Percentiles rank a stretch among this genome's conserved stretches.
Conservation (phyloP, 1,140 invertebrate species). For the Contarinia nasturtii region DNA sequence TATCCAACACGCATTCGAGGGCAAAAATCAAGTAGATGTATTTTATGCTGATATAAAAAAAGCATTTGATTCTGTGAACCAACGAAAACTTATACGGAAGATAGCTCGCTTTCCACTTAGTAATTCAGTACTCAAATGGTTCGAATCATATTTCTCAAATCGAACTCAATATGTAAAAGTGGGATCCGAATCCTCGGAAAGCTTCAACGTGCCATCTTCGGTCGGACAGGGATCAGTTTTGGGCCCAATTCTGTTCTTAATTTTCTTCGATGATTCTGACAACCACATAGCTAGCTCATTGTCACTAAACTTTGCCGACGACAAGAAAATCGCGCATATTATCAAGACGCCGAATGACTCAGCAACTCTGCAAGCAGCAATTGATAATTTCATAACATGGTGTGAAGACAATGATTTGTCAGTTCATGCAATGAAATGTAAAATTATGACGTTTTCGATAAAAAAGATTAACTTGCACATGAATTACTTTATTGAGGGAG, state of each 20-base stretch:
- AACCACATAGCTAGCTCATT: neutral
- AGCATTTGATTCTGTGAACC: no score
- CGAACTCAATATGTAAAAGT: neutral
- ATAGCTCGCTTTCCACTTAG: no score
- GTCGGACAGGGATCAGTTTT: neutral
- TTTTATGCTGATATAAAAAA: no score
- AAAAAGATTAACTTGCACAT: neutral
- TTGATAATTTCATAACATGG: neutral
- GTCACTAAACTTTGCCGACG: neutral
- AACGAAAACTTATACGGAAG: no score
- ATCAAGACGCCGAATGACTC: neutral
- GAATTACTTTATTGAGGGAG: neutral
- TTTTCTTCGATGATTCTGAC: neutral
- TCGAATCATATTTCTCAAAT: neutral
- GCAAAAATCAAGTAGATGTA: no score
- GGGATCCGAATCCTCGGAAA: neutral
- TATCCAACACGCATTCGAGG: no score
- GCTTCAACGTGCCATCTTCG: neutral
- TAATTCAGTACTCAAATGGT: conserved; percentile 11
- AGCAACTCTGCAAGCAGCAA: neutral
- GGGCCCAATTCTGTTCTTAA: neutral
- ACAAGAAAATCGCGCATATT: neutral
- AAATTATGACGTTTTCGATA: neutral
- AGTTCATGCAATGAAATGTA: neutral
- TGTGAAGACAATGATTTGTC: neutral